These are phyloP conservation scores for Limnodromus scolopaceus DNA, from an alignment of 2,797 vertebrate species.

Conservation along the genomic window DNA sequence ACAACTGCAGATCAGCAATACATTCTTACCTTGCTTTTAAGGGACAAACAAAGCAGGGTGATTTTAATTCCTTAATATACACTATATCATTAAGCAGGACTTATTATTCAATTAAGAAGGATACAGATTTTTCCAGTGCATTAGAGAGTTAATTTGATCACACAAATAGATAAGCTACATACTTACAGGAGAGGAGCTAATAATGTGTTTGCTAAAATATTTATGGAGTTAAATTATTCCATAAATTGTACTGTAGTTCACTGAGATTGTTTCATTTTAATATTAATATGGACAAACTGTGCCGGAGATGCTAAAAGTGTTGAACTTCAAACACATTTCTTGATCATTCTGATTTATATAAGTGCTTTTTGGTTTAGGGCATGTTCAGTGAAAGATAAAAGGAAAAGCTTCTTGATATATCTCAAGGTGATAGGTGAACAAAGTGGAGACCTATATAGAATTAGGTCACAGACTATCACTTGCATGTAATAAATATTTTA, in stretches of 20 bases:
- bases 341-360: constrained; percentile 22
- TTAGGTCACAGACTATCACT: background rate
- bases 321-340: constrained; percentile 23
- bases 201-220: constrained; percentile 36
- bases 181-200: background rate
- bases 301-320: constrained; percentile 9
- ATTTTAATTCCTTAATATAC: background rate
- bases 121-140: background rate
- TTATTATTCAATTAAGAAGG: background rate
- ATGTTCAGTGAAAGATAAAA: constrained; percentile 40
- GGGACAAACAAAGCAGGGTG: background rate
- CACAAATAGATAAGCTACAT: background rate
- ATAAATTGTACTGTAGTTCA: constrained; percentile 9
- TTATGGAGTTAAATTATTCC: constrained; percentile 36
- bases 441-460: constrained; percentile 14
- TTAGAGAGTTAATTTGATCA: constrained; percentile 6
- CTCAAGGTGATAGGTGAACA: constrained; percentile 41
- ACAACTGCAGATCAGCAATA: background rate
- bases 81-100: background rate
- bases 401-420: background rate
- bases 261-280: constrained; percentile 19
- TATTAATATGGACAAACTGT: constrained; percentile 35
- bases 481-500: constrained; percentile 21
- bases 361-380: background rate
- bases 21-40: background rate